Percentiles rank a stretch among this genome's conserved stretches.
Evolutionary conservation across 2,888 invertebrate species (phyloP).

Genomic region (Oscheius sp.): DNA sequence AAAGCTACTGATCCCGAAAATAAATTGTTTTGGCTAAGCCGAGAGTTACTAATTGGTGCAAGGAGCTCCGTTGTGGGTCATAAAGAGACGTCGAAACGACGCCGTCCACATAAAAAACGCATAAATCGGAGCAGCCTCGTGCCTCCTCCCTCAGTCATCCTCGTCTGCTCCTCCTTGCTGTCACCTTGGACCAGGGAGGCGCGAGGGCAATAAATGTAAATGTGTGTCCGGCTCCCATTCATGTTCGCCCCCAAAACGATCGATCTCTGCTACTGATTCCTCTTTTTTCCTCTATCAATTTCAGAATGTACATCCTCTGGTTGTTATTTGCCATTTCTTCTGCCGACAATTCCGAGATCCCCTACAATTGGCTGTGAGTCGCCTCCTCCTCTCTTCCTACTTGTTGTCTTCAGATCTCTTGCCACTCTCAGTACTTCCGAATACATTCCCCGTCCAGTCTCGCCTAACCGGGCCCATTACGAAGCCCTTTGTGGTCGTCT

Average conservation of each 20-base stretch:
- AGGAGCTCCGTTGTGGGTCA: slow-evolving; percentile 21
- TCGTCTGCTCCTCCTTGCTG: slow-evolving; percentile 15
- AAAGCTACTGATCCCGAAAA: slow-evolving; percentile 4
- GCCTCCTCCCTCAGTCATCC: slow-evolving; percentile 14
- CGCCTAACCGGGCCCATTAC: slow-evolving; percentile 46
- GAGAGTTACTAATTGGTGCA: slow-evolving; percentile 19
- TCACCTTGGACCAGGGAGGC: slow-evolving; percentile 28
- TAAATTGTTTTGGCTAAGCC: not conserved
- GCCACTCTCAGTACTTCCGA: slow-evolving; percentile 51
- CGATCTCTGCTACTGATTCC: slow-evolving; percentile 16
- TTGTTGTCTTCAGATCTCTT: slow-evolving; percentile 41
- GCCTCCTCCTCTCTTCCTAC: not conserved
- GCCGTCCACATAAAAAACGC: slow-evolving; percentile 37
- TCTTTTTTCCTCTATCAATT: slow-evolving; percentile 11
- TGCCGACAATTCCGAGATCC: slow-evolving; percentile 20
- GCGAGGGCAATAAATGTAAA: slow-evolving; percentile 41
- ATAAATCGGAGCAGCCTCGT: slow-evolving; percentile 34
- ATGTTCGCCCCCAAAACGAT: slow-evolving; percentile 36
- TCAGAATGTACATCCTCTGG: not conserved
- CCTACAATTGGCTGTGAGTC: slow-evolving; percentile 42
- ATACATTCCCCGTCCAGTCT: slow-evolving; percentile 41
- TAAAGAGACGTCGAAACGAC: slow-evolving; percentile 31
- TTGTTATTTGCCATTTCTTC: not conserved
- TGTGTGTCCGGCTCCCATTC: slow-evolving; percentile 40
- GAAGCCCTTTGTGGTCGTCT: slow-evolving; percentile 54